phyloP scores from a whole-genome alignment of 2,113 vertebrate genomes.

The Puma concolor region DNA sequence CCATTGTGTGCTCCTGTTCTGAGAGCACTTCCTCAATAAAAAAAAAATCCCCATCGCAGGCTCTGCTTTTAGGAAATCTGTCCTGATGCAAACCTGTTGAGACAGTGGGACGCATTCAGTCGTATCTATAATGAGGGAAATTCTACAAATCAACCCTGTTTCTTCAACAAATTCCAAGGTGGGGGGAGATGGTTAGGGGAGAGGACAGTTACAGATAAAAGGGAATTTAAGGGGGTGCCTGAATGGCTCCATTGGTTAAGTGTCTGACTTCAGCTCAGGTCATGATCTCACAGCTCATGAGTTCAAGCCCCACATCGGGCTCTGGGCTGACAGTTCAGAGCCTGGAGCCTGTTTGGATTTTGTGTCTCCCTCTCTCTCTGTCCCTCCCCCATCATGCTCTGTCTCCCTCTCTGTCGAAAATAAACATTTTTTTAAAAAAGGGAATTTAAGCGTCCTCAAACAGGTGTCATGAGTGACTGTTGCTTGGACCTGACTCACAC shows the following conservation, averaged over 20 bases:
- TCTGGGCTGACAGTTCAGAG: too few relatives aligned
- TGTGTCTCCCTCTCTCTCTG: too few relatives aligned
- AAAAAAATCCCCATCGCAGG: neutral
- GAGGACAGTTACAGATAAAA: neutral
- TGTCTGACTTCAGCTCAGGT: too few relatives aligned
- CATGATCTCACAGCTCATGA: too few relatives aligned
- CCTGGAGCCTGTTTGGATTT: too few relatives aligned
- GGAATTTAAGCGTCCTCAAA: neutral
- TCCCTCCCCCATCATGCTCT: too few relatives aligned
- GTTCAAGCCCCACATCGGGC: too few relatives aligned
- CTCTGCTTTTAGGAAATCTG: neutral
- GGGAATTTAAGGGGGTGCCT: neutral
- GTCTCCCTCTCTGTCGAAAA: too few relatives aligned
- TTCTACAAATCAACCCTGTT: neutral
- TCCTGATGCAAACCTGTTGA: neutral
- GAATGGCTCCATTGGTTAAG: too few relatives aligned
- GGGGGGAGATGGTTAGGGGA: neutral
- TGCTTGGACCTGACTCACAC: neutral
- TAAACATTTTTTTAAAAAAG: neutral
- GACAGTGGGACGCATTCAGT: neutral
- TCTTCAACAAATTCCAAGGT: neutral
- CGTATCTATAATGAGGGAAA: neutral
- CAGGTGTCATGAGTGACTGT: neutral
- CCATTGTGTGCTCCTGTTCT: neutral
- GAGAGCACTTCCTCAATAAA: neutral